Evolutionary conservation across 2,113 vertebrate genomes (phyloP).

Genomic region (Antigone vipio): DNA sequence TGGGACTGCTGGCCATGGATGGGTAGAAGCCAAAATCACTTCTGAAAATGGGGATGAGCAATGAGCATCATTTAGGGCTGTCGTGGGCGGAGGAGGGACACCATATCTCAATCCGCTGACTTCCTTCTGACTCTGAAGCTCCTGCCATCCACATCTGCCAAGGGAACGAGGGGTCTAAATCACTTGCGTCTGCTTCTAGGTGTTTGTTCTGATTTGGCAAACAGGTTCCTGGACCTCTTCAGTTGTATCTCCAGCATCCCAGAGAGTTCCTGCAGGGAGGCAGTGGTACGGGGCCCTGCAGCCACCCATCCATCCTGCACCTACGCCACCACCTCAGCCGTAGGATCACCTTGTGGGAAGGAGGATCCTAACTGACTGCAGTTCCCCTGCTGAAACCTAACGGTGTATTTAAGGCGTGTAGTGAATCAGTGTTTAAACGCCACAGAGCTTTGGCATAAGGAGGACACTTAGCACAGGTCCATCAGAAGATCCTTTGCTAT

Average conservation of each 20-base stretch:
- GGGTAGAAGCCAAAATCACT: not conserved
- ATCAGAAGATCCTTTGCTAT: not conserved
- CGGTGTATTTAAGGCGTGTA: not conserved
- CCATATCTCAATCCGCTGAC: not conserved
- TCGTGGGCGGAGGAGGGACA: not conserved
- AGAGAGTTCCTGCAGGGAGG: not conserved
- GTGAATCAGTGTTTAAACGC: not conserved
- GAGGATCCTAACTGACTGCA: not conserved
- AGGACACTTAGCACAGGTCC: not conserved
- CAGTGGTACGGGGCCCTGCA: not conserved
- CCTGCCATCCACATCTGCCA: not conserved
- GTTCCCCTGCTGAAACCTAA: not conserved
- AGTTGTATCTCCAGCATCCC: not conserved
- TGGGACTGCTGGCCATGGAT: not conserved
- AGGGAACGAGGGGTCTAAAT: not conserved
- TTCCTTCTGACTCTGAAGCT: not conserved
- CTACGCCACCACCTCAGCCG: not conserved
- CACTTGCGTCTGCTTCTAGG: not conserved
- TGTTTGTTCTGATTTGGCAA: not conserved
- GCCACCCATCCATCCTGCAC: not conserved
- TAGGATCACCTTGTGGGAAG: not conserved
- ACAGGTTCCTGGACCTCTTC: not conserved
- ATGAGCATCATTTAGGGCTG: not conserved
- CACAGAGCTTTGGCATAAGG: not conserved
- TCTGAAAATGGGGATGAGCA: not conserved